Conservation (phyloP, 2,888 invertebrate genomes). For the Xestia sexstrigata region DNA sequence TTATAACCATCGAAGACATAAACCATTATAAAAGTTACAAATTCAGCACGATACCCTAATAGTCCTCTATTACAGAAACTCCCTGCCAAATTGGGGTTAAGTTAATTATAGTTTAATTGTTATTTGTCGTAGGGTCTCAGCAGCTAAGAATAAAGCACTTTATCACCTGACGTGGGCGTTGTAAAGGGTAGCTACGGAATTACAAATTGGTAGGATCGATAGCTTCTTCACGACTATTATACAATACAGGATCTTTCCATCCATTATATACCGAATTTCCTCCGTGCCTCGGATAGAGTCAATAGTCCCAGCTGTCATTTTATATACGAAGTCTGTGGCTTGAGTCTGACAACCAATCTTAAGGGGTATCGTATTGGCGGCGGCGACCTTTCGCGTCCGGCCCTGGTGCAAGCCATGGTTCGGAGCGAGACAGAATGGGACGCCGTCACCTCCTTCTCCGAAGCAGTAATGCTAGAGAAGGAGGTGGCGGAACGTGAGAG, state of each 20-base stretch:
- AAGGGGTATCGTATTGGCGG: too few species aligned
- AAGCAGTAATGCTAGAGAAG: too few species aligned
- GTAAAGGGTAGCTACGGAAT: constrained; percentile 10
- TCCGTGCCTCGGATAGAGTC: not conserved
- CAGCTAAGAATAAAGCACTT: constrained; percentile 29
- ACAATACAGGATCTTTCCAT: not conserved
- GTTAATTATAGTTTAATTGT: constrained; percentile 55
- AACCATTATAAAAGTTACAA: constrained; percentile 21
- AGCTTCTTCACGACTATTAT: not conserved
- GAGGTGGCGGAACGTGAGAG: too few species aligned
- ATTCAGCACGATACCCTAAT: constrained; percentile 15
- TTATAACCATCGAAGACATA: not conserved
- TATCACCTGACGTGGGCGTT: constrained; percentile 33
- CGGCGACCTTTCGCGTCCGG: too few species aligned
- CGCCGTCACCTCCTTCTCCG: too few species aligned
- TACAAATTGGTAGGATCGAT: constrained; percentile 16
- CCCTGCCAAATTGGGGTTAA: constrained; percentile 42
- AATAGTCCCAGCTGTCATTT: not conserved
- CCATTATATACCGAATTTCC: not conserved
- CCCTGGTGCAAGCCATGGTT: too few species aligned
- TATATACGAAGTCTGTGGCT: not conserved
- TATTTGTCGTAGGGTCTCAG: constrained; percentile 34
- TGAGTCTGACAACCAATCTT: not conserved
- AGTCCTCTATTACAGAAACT: constrained; percentile 31
- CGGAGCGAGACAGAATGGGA: too few species aligned